Conservation (phyloP, 35 echinoderm and acorn worm genomes). For the Ophioderma brevispina region DNA sequence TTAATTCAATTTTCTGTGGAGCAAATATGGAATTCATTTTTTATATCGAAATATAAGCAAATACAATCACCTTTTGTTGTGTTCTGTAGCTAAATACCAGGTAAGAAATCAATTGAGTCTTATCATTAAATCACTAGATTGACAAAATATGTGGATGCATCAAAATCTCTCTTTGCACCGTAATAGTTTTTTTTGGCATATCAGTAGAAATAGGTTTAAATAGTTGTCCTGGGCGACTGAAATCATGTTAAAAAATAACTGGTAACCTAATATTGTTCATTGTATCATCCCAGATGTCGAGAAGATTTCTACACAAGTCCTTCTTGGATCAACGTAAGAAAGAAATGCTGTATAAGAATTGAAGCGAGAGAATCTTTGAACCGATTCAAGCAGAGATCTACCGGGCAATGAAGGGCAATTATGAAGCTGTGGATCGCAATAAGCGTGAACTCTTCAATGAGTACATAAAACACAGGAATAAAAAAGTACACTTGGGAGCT, state of each 20-base stretch:
- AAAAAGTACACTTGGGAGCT: too few species aligned
- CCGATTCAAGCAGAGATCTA: slow-evolving; percentile 76
- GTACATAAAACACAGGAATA: slow-evolving; percentile 88
- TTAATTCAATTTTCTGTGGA: too few species aligned
- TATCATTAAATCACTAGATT: too few species aligned
- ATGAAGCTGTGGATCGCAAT: slow-evolving; percentile 68
- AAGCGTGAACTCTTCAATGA: slow-evolving; percentile 82
- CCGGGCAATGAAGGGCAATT: slow-evolving; percentile 75
- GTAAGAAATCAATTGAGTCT: too few species aligned
- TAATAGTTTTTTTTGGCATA: neutral
- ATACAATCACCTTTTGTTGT: too few species aligned
- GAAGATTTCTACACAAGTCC: slow-evolving; percentile 76
- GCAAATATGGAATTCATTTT: too few species aligned
- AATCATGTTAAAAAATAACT: too few species aligned
- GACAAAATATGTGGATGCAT: too few species aligned
- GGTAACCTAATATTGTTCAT: too few species aligned
- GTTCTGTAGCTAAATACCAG: too few species aligned
- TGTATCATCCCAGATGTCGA: slow-evolving; percentile 75
- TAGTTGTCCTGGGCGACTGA: neutral
- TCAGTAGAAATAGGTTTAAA: neutral
- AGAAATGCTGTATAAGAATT: slow-evolving; percentile 98
- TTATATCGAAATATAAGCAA: too few species aligned
- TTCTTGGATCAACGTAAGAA: slow-evolving; percentile 94
- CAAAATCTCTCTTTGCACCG: too few species aligned
- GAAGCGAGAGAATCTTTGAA: slow-evolving; percentile 83